Evolutionary conservation across 2,797 vertebrate genomes (phyloP).

Genomic region (Natrix natrix): DNA sequence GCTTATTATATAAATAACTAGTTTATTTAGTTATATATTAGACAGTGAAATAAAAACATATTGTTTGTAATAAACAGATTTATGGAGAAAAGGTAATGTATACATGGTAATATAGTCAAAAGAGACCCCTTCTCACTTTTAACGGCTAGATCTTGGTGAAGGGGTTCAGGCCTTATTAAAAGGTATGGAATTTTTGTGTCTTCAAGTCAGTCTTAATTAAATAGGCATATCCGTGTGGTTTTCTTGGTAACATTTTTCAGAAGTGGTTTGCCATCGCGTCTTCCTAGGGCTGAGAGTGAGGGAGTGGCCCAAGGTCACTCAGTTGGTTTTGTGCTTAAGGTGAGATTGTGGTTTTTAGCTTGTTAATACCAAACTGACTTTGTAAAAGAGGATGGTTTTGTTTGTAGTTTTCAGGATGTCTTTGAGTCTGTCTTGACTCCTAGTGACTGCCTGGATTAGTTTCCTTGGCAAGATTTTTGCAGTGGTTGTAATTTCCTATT

Average conservation of each 20-base stretch:
- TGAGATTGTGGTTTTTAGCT: background rate
- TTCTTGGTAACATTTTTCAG: background rate
- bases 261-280: background rate
- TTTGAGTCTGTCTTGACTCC: background rate
- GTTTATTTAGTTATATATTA: background rate
- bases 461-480: background rate
- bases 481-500: background rate
- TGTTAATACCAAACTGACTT: background rate
- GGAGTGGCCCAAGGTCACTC: background rate
- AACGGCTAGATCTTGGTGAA: background rate
- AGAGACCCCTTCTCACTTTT: background rate
- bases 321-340: background rate
- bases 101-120: background rate
- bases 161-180: background rate
- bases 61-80: background rate
- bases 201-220: background rate
- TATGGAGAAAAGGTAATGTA: background rate
- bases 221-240: background rate
- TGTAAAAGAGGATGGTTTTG: background rate
- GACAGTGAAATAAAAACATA: background rate
- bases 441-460: background rate
- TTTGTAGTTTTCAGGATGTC: background rate
- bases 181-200: background rate
- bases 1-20: background rate
- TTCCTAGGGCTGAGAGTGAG: background rate